These are phyloP conservation scores for Muscicapa adusta DNA, from an alignment of 2,113 vertebrate genomes.

Conservation along the genomic window DNA sequence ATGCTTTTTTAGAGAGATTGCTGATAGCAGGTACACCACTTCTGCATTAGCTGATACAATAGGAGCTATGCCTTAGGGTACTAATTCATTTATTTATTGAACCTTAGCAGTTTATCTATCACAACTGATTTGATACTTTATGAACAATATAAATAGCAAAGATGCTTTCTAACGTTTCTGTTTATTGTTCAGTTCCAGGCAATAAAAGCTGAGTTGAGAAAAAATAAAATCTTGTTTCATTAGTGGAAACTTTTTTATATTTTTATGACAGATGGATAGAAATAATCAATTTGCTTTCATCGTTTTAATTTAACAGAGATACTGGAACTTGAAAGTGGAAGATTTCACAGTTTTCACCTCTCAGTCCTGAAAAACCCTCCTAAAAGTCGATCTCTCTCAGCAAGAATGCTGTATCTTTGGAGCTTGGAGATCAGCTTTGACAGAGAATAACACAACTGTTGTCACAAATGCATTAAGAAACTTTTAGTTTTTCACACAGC, in stretches of 20 bases:
- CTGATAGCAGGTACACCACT: background rate
- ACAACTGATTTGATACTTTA: background rate
- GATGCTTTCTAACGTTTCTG: background rate
- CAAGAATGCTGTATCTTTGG: background rate
- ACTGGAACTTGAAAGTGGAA: background rate
- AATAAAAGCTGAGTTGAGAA: background rate
- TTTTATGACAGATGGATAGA: background rate
- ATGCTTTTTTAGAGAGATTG: background rate
- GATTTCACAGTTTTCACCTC: background rate
- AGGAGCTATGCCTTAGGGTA: background rate
- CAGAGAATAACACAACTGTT: background rate
- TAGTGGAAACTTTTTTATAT: background rate
- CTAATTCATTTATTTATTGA: background rate
- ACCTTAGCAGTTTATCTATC: background rate
- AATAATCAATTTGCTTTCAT: background rate
- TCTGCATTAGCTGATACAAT: background rate
- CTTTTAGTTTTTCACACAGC: background rate
- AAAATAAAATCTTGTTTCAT: background rate
- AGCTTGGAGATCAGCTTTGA: background rate
- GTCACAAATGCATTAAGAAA: background rate
- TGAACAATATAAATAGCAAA: background rate
- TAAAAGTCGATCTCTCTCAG: background rate
- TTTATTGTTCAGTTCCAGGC: background rate
- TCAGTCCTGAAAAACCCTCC: background rate
- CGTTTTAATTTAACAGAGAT: background rate